Evolutionary conservation across 2,888 invertebrate species (phyloP), one percentile per base, ranked within the genome.

Genomic region (Amphimallon solstitiale): DNA sequence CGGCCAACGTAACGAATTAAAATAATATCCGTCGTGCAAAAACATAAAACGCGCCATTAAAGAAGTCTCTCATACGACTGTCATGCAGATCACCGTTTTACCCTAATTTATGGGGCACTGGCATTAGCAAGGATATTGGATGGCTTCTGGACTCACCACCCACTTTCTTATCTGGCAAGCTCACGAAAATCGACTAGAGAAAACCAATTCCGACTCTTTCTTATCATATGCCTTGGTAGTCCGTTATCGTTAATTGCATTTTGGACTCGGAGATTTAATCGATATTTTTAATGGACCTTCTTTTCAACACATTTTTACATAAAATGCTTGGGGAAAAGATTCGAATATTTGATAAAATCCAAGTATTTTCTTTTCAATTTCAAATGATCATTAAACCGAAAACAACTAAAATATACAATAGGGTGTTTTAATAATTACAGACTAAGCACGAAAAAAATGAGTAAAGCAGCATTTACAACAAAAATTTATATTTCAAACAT

Each of bases 11-110:
- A 76, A 78, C 77, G 80, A 81, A 81, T 81, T 81, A 81, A 82
- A 82, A 82, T 82, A 81, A 81, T 82, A 81, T 82, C 80, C 78
- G 81, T 81, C 82, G 81, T 79, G 81, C 81, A 79, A 81, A 81
- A 81, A 80, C 81, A 82, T 82, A 82, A 82, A 82, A 82, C 77
- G 81, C 80, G 79, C 81, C 82, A 81, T 82, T 82, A 82, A 81
- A 80, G 80, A 79, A 80, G 81, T 80, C 80, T 76, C 78, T 79
- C 80, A 79, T 79, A 75, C 78, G 79, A 78, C 77, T 78, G 79
- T 77, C 78, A 77, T 76, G 70, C 73, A 77, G 77, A 78, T 81
- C 81, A 81, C 80, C 78, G 79, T 79, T 80, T 80, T 77, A 76
- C 74, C 74, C 75, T 77, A 80, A 80, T 81, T 81, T 81, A 81